Base-by-base conservation (phyloP, 1,140 invertebrate species). In the Charaxes varanes region DNA sequence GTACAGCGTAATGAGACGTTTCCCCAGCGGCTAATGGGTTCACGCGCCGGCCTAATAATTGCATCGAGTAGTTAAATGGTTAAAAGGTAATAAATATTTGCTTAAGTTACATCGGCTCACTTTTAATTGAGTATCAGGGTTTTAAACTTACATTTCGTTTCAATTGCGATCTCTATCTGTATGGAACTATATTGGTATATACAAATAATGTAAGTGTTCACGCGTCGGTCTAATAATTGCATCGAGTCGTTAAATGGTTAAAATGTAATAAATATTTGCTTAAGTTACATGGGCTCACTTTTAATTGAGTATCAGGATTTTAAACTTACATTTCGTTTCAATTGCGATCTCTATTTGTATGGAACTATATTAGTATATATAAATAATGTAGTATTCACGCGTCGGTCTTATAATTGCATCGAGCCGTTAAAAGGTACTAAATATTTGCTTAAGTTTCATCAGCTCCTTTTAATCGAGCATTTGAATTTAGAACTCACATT, bases 41-140 rank as follows among this genome's bases (percentile, higher is more conserved):
- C 14, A 37, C 35, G 26, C 24, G 24, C 10, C 16, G 26, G 12
- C 16, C 36, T 28, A 38, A 28, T 38, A 38, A 38, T 38, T 38
- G 24, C 26, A 19, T 30, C 19, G 30, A 28, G 17, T 17, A 10
- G 36, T 28, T 30, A 38, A 38, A 37, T 12, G 14, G 36, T 21
- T 28, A 38, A 38, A 15, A n/a, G 26, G 14, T 12, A 3, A 28
- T 38, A 30, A 16, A 30, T 35, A 15, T 6, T 23, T 18, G 14
- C 12, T 34, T 7, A 22, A 24, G 10, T 12, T 10, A 26, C 23
- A n/a, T n/a, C 23, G 8, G 7, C 23, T 26, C 6, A 8, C 13
- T 26, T 26, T 26, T 12, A n/a, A n/a, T 23, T 23, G 21, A n/a
- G n/a, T n/a, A n/a, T n/a, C n/a, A n/a, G n/a, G n/a, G n/a, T n/a